These are phyloP conservation scores for Microplitis manilae DNA, from an alignment of 2,888 invertebrate genomes.

Conservation along the genomic window DNA sequence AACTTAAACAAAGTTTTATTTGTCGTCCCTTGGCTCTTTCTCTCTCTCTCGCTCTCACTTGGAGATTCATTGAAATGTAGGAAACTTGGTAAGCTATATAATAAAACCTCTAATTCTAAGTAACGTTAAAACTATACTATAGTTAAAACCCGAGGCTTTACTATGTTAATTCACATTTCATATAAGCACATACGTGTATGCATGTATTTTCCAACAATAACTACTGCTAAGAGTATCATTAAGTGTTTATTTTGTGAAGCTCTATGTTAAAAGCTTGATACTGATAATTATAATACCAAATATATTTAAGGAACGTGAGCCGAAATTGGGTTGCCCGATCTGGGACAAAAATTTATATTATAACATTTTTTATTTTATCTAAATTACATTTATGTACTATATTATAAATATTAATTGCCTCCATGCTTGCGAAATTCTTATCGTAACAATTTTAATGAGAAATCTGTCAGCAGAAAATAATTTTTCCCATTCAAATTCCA, in stretches of 20 bases:
- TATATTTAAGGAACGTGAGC: neutral
- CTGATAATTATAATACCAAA: neutral
- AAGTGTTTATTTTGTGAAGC: slow-evolving; percentile 15
- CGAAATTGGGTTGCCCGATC: neutral
- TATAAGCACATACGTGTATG: neutral
- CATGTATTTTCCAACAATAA: neutral
- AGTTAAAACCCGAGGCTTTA: slow-evolving; percentile 25
- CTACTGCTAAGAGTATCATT: slow-evolving; percentile 11
- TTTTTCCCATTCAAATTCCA: too few relatives aligned
- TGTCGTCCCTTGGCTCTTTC: neutral
- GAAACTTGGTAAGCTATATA: slow-evolving; percentile 23
- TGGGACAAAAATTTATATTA: neutral
- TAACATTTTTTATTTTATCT: too few relatives aligned
- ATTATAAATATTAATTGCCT: too few relatives aligned
- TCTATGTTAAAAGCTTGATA: neutral
- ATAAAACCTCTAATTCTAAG: slow-evolving; percentile 24
- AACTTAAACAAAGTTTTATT: too few relatives aligned
- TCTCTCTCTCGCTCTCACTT: neutral
- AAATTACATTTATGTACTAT: too few relatives aligned
- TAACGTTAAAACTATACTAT: neutral
- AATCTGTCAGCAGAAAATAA: too few relatives aligned
- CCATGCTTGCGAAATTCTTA: too few relatives aligned
- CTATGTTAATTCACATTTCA: slow-evolving; percentile 25
- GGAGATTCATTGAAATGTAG: slow-evolving; percentile 16
- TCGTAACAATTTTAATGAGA: too few relatives aligned